phyloP scores from a whole-genome alignment of 2,888 invertebrate genomes.

The Tiliacea aurago region DNA sequence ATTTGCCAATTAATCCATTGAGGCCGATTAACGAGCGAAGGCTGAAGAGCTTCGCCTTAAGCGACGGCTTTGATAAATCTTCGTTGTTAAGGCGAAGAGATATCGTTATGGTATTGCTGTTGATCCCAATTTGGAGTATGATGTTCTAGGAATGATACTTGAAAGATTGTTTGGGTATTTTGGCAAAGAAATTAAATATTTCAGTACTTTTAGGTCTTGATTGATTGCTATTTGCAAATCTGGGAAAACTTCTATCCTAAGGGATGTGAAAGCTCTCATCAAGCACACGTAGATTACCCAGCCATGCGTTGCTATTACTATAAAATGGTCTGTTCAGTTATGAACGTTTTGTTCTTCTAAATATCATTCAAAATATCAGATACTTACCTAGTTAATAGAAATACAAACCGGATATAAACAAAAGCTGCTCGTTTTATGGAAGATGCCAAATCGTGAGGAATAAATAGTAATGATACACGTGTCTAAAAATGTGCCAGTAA shows the following conservation, averaged over 20 bases:
- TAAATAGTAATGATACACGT: conserved; percentile 32
- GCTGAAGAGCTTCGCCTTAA: conserved; percentile 21
- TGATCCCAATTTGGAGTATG: conserved; percentile 8
- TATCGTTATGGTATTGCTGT: conserved; percentile 30
- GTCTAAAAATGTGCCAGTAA: conserved; percentile 11
- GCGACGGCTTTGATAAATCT: conserved; percentile 42
- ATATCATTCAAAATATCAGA: background rate
- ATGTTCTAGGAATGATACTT: background rate
- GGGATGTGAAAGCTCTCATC: background rate
- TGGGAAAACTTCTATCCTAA: background rate
- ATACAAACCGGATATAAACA: background rate
- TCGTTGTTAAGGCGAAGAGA: conserved; percentile 11
- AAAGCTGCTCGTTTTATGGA: conserved; percentile 8
- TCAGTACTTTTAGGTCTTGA: background rate
- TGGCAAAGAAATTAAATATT: background rate
- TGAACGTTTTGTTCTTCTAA: background rate
- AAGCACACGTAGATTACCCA: too few relatives aligned
- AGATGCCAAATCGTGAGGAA: conserved; percentile 17
- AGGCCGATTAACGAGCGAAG: conserved; percentile 44
- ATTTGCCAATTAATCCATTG: conserved; percentile 68
- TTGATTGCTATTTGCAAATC: background rate
- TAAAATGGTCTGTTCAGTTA: background rate
- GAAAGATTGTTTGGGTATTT: background rate
- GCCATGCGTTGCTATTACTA: background rate
- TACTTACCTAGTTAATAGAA: background rate